Base-by-base conservation (phyloP, 2,113 vertebrate genomes). In the Oophaga pumilio region DNA sequence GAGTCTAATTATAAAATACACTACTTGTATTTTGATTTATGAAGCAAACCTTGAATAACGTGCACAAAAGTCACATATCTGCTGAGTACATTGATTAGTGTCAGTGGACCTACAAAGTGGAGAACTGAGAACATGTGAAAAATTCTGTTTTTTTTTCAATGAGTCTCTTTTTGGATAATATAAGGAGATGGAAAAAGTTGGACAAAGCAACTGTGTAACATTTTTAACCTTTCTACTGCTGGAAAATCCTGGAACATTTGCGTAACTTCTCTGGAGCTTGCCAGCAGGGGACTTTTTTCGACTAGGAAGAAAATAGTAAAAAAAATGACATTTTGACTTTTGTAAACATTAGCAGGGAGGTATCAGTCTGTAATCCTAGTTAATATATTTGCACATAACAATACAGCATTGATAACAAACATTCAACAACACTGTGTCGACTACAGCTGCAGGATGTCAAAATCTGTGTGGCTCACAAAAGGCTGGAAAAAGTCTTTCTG, bases 391-490 rank as follows among this genome's bases (percentile, higher is more conserved):
- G 49, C 80, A 77, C 86, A 76, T 87, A 62, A 83, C 69, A 84
- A 56, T 84, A 69, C 24, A 26, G 33, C 74, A 74, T 88, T 88
- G 80, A 83, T 83, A 83, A 88, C 82, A 88, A 84, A 83, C 71
- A n/a, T 68, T 85, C 90, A 89, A 87, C 79, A 56, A 56, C 57
- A 24, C 84, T 91, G 88, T 84, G 76, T 89, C 90, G 87, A 59
- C 74, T n/a, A 93, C 94, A 96, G 94, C 94, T 95, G 94, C 89
- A 0, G 90, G 90, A 91, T 84, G 92, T 93, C 92, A 91, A 90
- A 89, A 91, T 89, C 87, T 90, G 90, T 43, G 0, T 88, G 76
- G n/a, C 90, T 92, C 91, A 89, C 94, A 93, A 2, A 93, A 93
- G 94, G 94, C 92, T 78, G 91, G 93, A 94, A 90, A 93, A 90